A percentile compares a stretch with the other conserved stretches of the same genome.
Evolutionary conservation across 2,888 invertebrate species (phyloP).

Genomic region (Drosophila recens): DNA sequence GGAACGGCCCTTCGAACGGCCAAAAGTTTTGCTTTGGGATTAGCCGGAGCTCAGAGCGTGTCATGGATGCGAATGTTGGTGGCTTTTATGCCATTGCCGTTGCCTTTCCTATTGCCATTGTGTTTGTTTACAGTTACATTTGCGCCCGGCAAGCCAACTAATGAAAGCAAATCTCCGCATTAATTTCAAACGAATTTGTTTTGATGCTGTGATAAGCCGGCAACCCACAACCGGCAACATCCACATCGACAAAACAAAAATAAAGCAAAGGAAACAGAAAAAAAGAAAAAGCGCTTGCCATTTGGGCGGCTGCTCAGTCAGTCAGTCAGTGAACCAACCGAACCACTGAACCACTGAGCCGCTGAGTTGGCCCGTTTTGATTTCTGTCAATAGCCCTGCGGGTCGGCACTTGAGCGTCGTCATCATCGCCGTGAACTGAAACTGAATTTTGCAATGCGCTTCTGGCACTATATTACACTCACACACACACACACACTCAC

Average conservation of each 20-base stretch:
- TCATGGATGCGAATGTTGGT: conserved; percentile 58
- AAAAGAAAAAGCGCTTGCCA: conserved; percentile 65
- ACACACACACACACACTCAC: conserved; percentile 17
- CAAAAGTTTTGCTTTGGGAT: conserved; percentile 77
- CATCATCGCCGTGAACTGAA: conserved; percentile 62
- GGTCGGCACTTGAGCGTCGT: conserved; percentile 74
- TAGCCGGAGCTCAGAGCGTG: conserved; percentile 66
- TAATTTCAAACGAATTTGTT: conserved; percentile 84
- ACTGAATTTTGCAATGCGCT: conserved; percentile 73
- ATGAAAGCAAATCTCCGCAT: conserved; percentile 83
- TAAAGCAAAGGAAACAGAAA: conserved; percentile 9
- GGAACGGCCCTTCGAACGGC: conserved; percentile 51
- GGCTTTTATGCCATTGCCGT: conserved; percentile 34
- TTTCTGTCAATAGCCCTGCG: conserved; percentile 79
- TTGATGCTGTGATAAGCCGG: conserved; percentile 84
- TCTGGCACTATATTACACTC: conserved; percentile 41
- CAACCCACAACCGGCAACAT: conserved; percentile 53
- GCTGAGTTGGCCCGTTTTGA: conserved; percentile 67
- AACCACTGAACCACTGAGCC: conserved; percentile 20
- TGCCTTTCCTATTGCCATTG: conserved; percentile 29
- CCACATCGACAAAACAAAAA: conserved; percentile 19
- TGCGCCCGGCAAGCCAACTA: conserved; percentile 72
- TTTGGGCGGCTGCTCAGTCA: conserved; percentile 56
- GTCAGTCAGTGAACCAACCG: conserved; percentile 28
- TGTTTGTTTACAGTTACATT: conserved; percentile 77